Conservation (phyloP, 2,888 invertebrate genomes). For the Eupithecia subfuscata region DNA sequence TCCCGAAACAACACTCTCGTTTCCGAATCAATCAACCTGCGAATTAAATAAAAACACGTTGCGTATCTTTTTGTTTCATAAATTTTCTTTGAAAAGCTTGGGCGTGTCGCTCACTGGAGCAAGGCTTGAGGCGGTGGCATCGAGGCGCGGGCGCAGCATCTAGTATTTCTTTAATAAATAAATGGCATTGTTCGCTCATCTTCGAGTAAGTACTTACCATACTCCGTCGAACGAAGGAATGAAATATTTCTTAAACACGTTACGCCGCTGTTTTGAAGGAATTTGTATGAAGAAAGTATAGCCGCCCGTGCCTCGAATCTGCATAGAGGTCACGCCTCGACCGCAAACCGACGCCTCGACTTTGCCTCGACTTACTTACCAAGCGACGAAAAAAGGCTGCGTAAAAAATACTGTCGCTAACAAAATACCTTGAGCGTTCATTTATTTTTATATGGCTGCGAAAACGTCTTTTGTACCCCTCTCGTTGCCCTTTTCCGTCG, state of each 20-base stretch:
- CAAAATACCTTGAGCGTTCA: background rate
- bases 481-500: too few species aligned
- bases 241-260: too few species aligned
- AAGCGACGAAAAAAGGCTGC: too few species aligned
- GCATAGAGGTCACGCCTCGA: background rate
- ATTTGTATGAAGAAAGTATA: background rate
- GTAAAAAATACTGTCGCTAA: too few species aligned
- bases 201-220: too few species aligned
- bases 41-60: background rate
- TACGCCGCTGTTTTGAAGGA: background rate
- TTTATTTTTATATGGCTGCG: background rate
- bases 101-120: background rate
- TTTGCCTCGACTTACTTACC: background rate
- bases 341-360: background rate
- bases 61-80: background rate
- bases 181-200: too few species aligned
- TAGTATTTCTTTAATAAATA: too few species aligned
- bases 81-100: background rate
- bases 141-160: background rate
- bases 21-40: constrained; percentile 78
- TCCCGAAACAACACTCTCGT: constrained; percentile 49
- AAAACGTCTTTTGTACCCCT: background rate
- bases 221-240: too few species aligned
- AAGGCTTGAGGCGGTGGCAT: background rate
- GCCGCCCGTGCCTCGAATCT: background rate